phyloP scores from a whole-genome alignment of 2,113 vertebrate species.

The Thinocorus orbignyianus region DNA sequence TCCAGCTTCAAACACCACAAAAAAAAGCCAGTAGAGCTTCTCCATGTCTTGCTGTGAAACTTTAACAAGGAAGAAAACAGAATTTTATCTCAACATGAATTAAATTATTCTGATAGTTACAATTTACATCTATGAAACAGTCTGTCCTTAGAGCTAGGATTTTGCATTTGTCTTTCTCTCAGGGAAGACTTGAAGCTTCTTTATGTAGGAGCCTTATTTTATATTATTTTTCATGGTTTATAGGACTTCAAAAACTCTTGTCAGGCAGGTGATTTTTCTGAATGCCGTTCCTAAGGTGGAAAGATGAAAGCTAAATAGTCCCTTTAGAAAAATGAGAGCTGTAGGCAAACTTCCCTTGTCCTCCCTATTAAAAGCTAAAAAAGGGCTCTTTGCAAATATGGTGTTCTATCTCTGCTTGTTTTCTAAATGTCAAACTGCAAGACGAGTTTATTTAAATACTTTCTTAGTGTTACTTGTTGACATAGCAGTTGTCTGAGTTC shows the following conservation, averaged over 20 bases:
- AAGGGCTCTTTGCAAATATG: background rate
- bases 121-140: background rate
- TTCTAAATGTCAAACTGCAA: constrained; percentile 48
- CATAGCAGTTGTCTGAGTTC: constrained; percentile 34
- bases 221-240: background rate
- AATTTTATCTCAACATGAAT: background rate
- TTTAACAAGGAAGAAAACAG: background rate
- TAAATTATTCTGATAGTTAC: background rate
- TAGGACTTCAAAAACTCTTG: background rate
- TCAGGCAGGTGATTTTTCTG: background rate
- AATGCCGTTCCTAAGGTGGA: background rate
- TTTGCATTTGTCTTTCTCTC: background rate
- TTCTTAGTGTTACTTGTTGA: constrained; percentile 48
- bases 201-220: background rate
- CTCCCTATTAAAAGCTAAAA: background rate
- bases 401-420: constrained; percentile 15
- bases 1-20: background rate
- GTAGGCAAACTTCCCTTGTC: background rate
- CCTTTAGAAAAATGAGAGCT: background rate
- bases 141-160: background rate
- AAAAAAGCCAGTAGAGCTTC: background rate
- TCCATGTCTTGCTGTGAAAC: background rate
- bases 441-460: constrained; percentile 26
- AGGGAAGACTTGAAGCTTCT: background rate
- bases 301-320: background rate